Conservation (phyloP, 2,888 invertebrate genomes). For the Campopleginae sp. region DNA sequence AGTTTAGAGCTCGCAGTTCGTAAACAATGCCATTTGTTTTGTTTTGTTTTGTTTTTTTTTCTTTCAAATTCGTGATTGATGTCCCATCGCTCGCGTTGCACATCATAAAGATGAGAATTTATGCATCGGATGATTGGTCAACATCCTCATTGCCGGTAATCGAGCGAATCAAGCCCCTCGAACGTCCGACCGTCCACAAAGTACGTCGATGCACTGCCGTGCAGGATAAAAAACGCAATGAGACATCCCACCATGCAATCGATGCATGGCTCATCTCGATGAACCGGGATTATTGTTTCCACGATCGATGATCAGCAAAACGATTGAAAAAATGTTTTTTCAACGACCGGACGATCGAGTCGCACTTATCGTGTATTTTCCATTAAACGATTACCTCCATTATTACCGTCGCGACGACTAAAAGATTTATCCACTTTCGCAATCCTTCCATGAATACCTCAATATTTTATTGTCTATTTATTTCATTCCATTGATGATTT, state of each 20-base stretch:
- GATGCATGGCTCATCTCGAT: constrained; percentile 21
- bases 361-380: constrained; percentile 13
- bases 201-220: neutral
- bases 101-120: neutral
- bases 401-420: neutral
- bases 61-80: neutral
- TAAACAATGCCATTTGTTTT: constrained; percentile 6
- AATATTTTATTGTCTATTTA: neutral
- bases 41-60: neutral
- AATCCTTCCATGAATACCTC: neutral
- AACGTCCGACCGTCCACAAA: neutral
- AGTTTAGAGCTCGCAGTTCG: neutral
- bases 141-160: constrained; percentile 13
- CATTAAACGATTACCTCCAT: neutral
- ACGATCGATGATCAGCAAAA: constrained; percentile 10
- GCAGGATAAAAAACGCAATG: neutral
- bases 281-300: constrained; percentile 11
- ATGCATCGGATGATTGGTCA: neutral
- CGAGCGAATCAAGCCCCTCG: constrained; percentile 1
- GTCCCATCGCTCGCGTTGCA: neutral
- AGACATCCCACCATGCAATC: neutral
- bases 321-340: constrained; percentile 31
- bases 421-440: neutral
- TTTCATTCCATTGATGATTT: neutral
- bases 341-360: neutral